Percentiles rank a stretch among this genome's conserved stretches.
phyloP scores from a whole-genome alignment of 2,888 invertebrate species.

The Ophion ventricosus region DNA sequence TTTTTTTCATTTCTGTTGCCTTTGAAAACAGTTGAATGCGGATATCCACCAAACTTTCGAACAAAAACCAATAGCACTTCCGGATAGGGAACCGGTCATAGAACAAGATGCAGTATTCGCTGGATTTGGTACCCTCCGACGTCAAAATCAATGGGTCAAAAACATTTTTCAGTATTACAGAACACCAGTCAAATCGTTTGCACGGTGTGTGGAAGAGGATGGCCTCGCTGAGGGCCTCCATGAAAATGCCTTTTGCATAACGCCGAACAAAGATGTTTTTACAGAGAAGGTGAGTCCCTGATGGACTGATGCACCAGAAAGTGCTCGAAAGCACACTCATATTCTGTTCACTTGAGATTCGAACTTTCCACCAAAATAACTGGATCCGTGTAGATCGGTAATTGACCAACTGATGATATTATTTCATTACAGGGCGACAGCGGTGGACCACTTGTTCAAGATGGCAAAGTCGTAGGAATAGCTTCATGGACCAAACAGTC shows the following conservation, averaged over 20 bases:
- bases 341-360: background rate
- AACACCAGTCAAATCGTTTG: background rate
- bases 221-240: background rate
- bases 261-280: background rate
- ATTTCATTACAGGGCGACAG: background rate
- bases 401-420: background rate
- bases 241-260: background rate
- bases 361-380: background rate
- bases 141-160: background rate
- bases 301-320: background rate
- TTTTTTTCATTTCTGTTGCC: background rate
- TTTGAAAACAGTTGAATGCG: background rate
- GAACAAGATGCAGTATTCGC: background rate
- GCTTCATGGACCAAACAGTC: background rate
- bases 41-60: background rate
- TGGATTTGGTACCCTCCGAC: background rate
- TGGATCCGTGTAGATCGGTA: background rate
- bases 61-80: background rate
- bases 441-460: background rate
- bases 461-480: background rate
- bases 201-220: background rate
- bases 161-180: background rate
- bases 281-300: background rate
- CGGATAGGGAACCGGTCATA: background rate
- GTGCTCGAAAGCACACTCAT: no score